Base-by-base conservation (phyloP, 1,140 invertebrate genomes). In the Anoplolepis gracilipes region DNA sequence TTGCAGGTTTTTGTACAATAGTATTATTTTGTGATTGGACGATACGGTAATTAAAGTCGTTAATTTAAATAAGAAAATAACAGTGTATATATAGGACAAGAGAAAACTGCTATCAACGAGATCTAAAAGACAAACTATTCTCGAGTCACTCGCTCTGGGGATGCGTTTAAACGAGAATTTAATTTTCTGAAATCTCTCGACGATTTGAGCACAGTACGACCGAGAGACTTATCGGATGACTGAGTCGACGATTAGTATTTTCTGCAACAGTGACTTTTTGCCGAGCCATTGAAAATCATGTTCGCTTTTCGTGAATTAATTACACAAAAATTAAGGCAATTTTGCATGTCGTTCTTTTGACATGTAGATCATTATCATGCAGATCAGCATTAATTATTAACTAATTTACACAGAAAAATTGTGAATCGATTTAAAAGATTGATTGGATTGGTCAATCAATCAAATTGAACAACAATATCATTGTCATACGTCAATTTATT, bases 61-160 rank as follows among this genome's bases (percentile, higher is more conserved):
- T 62, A 64, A 64, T 64, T 64, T 64, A 77, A 77, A 62, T 64
- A 64, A 77, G 28, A 46, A 77, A 77, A 42, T 46, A 77, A 10
- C 5, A 3, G 19, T 2, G 11, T 13, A 30, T n/a, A 57, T 13
- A 30, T n/a, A 57, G 25, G n/a, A 13, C 25, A 22, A 64, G 11
- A 25, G 1, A 6, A 42, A 64, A 64, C 16, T 46, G 2, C 19
- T 46, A 64, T 62, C 36, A 62, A 76, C 28, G 19, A n/a, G 57
- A 36, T 64, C 16, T 10, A 39, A 64, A 46, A 42, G 25, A 46
- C 25, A 46, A 77, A 77, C 36, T 55, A 19, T 77, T 62, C 36
- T 19, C 57, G 25, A 77, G 11, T 28, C 4, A 28, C 30, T 42
- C 53, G 28, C 10, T 22, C 19, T 11, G 36, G 39, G 75, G 36